Conservation (phyloP, 2,797 vertebrate species). For the Sebastiscus tertius region DNA sequence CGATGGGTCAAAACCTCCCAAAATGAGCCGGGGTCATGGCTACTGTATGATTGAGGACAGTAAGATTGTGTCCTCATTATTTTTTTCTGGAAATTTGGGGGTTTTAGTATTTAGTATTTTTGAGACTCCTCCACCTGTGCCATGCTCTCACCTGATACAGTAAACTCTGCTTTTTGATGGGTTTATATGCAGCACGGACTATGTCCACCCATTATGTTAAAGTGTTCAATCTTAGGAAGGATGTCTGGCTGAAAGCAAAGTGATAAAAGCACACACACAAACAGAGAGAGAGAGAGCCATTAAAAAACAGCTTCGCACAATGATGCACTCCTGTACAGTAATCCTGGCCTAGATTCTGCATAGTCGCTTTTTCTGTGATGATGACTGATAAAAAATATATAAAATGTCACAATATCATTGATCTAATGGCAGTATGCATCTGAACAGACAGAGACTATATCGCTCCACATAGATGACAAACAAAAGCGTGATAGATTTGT, state of each 20-base stretch:
- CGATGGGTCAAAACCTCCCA: background rate
- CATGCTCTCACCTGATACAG: constrained; percentile 62
- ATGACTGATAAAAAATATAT: constrained; percentile 3
- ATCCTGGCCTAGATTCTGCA: constrained; percentile 52
- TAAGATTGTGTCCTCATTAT: background rate
- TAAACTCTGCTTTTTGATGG: background rate
- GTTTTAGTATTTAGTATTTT: background rate
- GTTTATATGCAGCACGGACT: constrained; percentile 3
- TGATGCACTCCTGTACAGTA: constrained; percentile 28
- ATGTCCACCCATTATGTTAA: constrained; percentile 12
- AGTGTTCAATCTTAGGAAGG: background rate
- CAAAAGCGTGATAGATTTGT: constrained; percentile 32
- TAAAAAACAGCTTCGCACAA: constrained; percentile 9
- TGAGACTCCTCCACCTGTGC: constrained; percentile 79
- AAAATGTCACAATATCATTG: constrained; percentile 1
- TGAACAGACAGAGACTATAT: background rate
- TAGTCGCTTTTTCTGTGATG: background rate
- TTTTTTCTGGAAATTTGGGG: background rate
- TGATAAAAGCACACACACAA: background rate
- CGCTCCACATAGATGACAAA: constrained; percentile 20
- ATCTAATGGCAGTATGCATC: background rate
- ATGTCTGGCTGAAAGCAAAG: background rate
- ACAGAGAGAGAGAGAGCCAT: background rate
- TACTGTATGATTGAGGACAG: background rate
- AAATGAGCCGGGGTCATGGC: background rate